Percentiles rank a stretch among this genome's conserved stretches.
phyloP scores from a whole-genome alignment of 2,113 vertebrate genomes.

The Casuarius casuarius region DNA sequence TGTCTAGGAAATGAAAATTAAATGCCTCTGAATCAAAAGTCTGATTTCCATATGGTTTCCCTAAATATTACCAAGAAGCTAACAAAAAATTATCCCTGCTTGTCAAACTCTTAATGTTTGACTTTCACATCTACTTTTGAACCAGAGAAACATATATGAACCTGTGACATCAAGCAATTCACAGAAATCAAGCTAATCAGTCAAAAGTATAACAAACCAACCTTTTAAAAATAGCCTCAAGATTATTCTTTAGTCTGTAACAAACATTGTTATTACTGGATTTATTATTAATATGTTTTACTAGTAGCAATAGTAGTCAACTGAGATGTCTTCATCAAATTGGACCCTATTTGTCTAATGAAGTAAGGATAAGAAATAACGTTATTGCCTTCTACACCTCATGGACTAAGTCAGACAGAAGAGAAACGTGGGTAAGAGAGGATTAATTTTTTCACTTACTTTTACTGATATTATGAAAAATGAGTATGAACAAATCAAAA shows the following conservation, averaged over 20 bases:
- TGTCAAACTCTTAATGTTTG: not conserved
- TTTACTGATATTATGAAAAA: not conserved
- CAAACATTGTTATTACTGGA: not conserved
- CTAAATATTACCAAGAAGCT: not conserved
- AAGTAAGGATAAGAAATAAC: not conserved
- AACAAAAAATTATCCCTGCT: not conserved
- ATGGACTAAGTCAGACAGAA: not conserved
- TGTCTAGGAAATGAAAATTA: constrained; percentile 16
- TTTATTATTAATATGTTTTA: not conserved
- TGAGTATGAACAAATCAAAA: not conserved
- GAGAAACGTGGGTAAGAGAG: not conserved
- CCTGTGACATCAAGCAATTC: not conserved
- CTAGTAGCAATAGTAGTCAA: not conserved
- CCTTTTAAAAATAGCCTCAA: not conserved
- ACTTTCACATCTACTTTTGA: not conserved
- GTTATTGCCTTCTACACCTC: not conserved
- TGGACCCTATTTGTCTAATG: not conserved
- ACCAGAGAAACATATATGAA: not conserved
- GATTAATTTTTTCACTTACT: not conserved
- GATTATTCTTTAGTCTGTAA: not conserved
- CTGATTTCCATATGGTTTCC: constrained; percentile 22
- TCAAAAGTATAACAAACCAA: not conserved
- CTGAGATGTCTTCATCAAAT: not conserved
- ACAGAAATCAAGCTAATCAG: not conserved
- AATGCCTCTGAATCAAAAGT: not conserved